A percentile compares a stretch with the other conserved stretches of the same genome.
Conservation (phyloP, 2,797 vertebrate genomes). For the Harpagifer antarcticus region DNA sequence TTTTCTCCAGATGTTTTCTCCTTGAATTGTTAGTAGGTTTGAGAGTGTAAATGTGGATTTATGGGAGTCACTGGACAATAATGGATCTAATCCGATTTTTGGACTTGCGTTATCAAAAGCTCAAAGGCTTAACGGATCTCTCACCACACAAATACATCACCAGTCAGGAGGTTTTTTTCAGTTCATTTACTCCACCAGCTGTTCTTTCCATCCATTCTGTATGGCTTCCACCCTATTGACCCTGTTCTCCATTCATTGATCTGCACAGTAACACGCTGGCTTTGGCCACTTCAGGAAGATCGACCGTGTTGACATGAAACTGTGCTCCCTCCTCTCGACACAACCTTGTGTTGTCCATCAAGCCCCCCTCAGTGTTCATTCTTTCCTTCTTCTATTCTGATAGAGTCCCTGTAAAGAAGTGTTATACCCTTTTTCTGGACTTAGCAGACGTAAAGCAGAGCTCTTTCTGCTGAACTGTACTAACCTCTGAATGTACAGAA, state of each 20-base stretch:
- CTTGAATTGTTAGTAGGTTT: neutral
- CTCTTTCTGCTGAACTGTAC: slow-evolving; percentile 24
- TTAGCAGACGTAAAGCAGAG: neutral
- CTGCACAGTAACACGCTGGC: neutral
- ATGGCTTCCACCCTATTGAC: neutral
- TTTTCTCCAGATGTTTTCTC: slow-evolving; percentile 9
- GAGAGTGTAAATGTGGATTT: slow-evolving; percentile 6
- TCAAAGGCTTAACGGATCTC: slow-evolving; percentile 1
- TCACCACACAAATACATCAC: neutral
- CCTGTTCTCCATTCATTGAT: neutral
- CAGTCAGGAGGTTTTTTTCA: neutral
- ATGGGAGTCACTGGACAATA: neutral
- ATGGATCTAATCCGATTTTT: neutral
- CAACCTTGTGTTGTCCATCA: neutral
- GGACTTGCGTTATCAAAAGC: neutral
- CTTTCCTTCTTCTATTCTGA: neutral
- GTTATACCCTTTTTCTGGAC: neutral
- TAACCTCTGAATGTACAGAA: slow-evolving; percentile 60
- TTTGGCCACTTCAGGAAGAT: neutral
- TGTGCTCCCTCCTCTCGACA: neutral
- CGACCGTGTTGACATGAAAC: neutral
- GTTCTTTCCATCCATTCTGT: slow-evolving; percentile 14
- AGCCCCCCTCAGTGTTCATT: neutral
- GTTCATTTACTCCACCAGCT: slow-evolving; percentile 5
- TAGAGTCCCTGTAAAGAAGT: neutral